A percentile compares a stretch with the other conserved stretches of the same genome.
These are phyloP conservation scores for Acronicta aceris DNA, from an alignment of 2,888 invertebrate genomes.

Conservation along the genomic window DNA sequence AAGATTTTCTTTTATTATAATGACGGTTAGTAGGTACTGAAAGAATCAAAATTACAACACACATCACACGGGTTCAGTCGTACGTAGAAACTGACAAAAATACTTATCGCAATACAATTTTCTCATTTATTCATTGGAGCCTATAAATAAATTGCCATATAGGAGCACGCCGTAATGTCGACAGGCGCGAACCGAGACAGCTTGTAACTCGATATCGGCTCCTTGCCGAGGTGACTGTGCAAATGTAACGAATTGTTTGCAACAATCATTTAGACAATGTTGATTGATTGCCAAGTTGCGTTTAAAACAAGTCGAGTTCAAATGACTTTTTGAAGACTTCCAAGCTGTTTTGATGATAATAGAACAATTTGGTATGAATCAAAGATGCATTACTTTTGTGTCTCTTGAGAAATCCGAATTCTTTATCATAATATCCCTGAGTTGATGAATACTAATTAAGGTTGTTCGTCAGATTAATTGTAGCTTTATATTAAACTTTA, in stretches of 20 bases:
- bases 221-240: slow-evolving; percentile 52
- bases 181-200: slow-evolving; percentile 47
- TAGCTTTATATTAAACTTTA: too few relatives aligned
- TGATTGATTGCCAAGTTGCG: slow-evolving; percentile 55
- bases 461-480: too few relatives aligned
- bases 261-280: slow-evolving; percentile 56
- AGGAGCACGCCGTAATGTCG: slow-evolving; percentile 21
- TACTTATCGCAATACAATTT: too few relatives aligned
- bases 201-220: slow-evolving; percentile 59
- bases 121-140: not conserved
- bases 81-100: too few relatives aligned
- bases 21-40: too few relatives aligned
- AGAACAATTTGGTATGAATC: not conserved
- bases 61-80: too few relatives aligned
- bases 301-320: slow-evolving; percentile 33
- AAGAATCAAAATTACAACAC: too few relatives aligned
- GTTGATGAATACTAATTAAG: too few relatives aligned
- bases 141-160: slow-evolving; percentile 4
- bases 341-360: slow-evolving; percentile 4
- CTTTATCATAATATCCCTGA: too few relatives aligned
- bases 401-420: too few relatives aligned
- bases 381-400: not conserved
- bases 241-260: slow-evolving; percentile 65
- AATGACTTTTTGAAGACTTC: slow-evolving; percentile 36
- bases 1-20: too few relatives aligned